Base-by-base conservation (phyloP, 2,888 invertebrate genomes). In the Margaritifera margaritifera region DNA sequence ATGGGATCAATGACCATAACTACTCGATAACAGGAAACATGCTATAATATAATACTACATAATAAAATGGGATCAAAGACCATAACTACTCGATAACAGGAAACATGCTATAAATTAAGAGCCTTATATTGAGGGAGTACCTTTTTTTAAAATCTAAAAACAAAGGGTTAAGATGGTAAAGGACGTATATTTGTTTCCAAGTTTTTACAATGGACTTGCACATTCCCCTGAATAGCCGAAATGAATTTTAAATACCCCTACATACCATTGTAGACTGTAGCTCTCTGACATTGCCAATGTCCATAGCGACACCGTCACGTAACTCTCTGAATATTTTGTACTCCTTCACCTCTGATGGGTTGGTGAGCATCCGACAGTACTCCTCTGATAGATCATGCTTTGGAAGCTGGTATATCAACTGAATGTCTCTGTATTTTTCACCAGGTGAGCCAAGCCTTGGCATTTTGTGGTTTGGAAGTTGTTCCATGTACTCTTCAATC, bases 321-420 rank as follows among this genome's bases (percentile, higher is more conserved):
- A 95, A 95, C 64, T 96, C 94, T 81, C 98, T 94, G 90, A 99
- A 99, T 90, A 98, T 97, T 91, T 97, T 95, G 89, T 95, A 98
- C 84, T 95, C 86, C 71, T 86, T 85, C 66, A 77, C 75, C 73
- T 89, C 86, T 11, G 71, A 77, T 1, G 80, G 72, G 4, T 73
- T 74, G 25, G 72, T 72, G 53, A 86, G 69, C 74, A 77, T 80
- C 87, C 94, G 93, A 90, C 97, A 97, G 89, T 97, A 96, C 66
- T 94, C 93, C 82, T 95, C 91, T 15, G 96, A 95, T 71, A 98
- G 92, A 90, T 99, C 99, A 73, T 89, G 89, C 64, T 89, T 88
- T 25, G 99, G 99, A 86, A 99, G 92, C 91, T 99, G 98, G 75
- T 93, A 92, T 77, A 96, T 94, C 84, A 99, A 91, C 87, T 96